Base-by-base conservation (phyloP, 2,797 vertebrate genomes). In the Gobionotothen gibberifrons region DNA sequence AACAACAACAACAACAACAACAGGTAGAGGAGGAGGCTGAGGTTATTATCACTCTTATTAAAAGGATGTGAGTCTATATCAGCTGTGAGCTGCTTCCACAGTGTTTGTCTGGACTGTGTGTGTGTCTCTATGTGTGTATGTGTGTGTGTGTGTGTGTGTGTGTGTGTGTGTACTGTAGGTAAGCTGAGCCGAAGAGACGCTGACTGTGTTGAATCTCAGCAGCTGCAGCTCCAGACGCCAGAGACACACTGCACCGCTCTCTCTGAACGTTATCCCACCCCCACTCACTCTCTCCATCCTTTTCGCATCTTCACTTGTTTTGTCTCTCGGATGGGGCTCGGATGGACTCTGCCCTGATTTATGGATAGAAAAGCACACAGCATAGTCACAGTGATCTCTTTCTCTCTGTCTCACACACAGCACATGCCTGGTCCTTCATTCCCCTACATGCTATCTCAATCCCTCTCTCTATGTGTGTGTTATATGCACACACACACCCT, bases 171-270 rank as follows among this genome's bases (percentile, higher is more conserved):
- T 62, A 80, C 85, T 90, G 89, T 91, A 90, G 88, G 93, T 94
- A 94, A 94, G 81, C 89, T 88, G 94, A 94, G 90, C 92, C 81
- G 79, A 78, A 87, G 92, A 94, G 94, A 95, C 93, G 94, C 93
- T 95, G 94, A 95, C 94, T 93, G 82, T 91, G 93, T 90, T 85
- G 90, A 94, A 93, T 94, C 93, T 91, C 90, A 90, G 91, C 90
- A 91, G 87, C 90, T 89, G 92, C 87, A 91, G 88, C 88, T 89
- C 87, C 83, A 93, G 94, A 94, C 93, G 92, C 94, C 93, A 94
- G 86, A 93, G 89, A 90, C 86, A 90, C 90, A 86, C 91, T 87
- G 69, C 82, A 82, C 72, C 72, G 63, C 69, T 36, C 67, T 56
- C 48, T 52, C 48, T 53, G 51, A 39, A 39, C 16, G 32, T 36